A percentile compares a stretch with the other conserved stretches of the same genome.
These are phyloP conservation scores for Aplodontia rufa DNA, from an alignment of 2,113 vertebrate genomes.

Conservation along the genomic window DNA sequence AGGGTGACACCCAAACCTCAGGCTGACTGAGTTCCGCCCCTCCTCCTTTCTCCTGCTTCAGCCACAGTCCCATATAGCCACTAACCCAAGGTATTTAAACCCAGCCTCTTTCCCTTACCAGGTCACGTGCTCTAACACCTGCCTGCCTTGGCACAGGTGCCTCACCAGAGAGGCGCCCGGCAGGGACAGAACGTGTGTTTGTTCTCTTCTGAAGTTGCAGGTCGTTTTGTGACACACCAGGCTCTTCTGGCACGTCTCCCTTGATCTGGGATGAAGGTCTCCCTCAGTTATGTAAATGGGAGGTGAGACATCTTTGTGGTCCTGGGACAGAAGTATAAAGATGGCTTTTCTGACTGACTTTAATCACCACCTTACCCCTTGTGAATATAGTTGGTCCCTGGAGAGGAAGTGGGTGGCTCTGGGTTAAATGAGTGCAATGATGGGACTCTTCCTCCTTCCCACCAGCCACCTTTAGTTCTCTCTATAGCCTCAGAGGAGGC, in stretches of 20 bases:
- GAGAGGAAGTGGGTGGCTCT: background rate
- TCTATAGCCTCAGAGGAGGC: background rate
- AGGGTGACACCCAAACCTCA: slow-evolving; percentile 13
- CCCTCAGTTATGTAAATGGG: background rate
- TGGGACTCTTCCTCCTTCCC: background rate
- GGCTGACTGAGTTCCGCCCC: background rate
- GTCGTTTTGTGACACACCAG: background rate
- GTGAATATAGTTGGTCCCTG: background rate
- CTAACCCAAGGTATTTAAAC: background rate
- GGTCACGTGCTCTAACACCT: background rate
- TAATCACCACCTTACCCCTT: background rate
- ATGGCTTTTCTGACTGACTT: background rate
- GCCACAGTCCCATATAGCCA: background rate
- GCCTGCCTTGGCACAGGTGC: slow-evolving; percentile 47
- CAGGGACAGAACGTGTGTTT: background rate
- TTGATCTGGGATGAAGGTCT: background rate
- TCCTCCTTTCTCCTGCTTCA: background rate
- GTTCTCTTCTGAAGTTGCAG: slow-evolving; percentile 12
- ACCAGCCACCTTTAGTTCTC: background rate
- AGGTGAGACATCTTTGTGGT: background rate
- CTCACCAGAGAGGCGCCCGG: background rate
- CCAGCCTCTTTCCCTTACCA: background rate
- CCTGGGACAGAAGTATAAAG: background rate
- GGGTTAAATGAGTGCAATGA: background rate
- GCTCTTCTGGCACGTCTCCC: background rate